These are phyloP conservation scores for Carettochelys insculpta DNA, from an alignment of 2,113 vertebrate genomes.

Conservation along the genomic window DNA sequence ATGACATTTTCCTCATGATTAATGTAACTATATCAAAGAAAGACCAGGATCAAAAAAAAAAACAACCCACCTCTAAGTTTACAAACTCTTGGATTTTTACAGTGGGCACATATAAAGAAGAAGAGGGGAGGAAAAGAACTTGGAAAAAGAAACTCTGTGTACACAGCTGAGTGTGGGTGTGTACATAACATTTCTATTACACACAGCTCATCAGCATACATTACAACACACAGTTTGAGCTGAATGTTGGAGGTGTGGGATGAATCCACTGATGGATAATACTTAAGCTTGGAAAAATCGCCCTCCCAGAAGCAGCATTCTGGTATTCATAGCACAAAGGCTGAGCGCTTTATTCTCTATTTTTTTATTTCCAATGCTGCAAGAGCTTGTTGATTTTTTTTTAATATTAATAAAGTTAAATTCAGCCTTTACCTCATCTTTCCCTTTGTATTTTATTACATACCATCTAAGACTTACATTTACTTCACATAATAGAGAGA, in stretches of 20 bases:
- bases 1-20: rapidly evolving
- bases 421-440: rapidly evolving
- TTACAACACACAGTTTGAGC: not conserved
- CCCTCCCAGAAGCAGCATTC: not conserved
- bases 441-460: not conserved
- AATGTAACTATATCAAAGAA: not conserved
- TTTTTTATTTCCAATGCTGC: not conserved
- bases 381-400: not conserved
- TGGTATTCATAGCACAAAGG: not conserved
- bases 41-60: not conserved
- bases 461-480: not conserved
- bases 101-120: not conserved
- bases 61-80: not conserved
- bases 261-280: not conserved
- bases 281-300: not conserved
- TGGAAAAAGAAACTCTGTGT: not conserved
- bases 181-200: not conserved
- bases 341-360: not conserved
- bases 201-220: not conserved
- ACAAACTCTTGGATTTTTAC: rapidly evolving
- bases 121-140: not conserved
- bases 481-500: not conserved
- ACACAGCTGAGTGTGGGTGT: not conserved
- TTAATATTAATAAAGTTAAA: rapidly evolving
- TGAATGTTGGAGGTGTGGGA: not conserved